Conservation (phyloP, 2,888 invertebrate species). For the Drosophila affinis region DNA sequence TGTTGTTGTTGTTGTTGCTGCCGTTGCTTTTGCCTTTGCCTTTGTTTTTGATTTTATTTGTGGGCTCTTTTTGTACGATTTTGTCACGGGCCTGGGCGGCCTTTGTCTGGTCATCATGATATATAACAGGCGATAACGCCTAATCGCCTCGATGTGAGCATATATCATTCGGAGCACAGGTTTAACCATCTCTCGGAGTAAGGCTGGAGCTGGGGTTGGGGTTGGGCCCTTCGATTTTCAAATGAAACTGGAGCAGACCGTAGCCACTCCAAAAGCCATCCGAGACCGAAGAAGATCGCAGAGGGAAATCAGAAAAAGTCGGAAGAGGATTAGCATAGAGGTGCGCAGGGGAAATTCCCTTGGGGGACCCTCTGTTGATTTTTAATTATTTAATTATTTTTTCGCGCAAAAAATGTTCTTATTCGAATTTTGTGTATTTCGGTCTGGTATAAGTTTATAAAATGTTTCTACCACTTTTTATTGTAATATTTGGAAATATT, state of each 20-base stretch:
- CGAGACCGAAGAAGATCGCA: background rate
- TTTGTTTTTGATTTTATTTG: constrained; percentile 28
- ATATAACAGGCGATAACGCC: constrained; percentile 54
- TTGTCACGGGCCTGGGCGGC: constrained; percentile 47
- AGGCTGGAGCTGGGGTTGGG: background rate
- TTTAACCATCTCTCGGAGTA: background rate
- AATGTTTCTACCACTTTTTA: too few relatives aligned
- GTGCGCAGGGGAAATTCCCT: background rate
- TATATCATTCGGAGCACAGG: constrained; percentile 16
- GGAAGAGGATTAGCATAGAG: background rate
- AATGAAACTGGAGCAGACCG: background rate
- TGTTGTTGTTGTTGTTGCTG: background rate
- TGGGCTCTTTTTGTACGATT: constrained; percentile 62
- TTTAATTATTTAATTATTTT: too few relatives aligned
- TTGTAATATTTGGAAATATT: too few relatives aligned
- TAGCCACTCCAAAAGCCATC: too few relatives aligned
- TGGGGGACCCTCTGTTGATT: background rate
- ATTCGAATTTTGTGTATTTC: too few relatives aligned
- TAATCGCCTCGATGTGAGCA: constrained; percentile 36
- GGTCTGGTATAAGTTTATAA: too few relatives aligned
- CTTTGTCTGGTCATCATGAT: constrained; percentile 63
- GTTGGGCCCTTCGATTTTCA: background rate
- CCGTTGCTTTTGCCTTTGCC: background rate
- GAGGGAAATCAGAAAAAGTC: background rate
- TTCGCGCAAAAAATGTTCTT: too few relatives aligned